Evolutionary conservation across 2,113 vertebrate genomes (phyloP).

Genomic region (Phainopepla nitens): DNA sequence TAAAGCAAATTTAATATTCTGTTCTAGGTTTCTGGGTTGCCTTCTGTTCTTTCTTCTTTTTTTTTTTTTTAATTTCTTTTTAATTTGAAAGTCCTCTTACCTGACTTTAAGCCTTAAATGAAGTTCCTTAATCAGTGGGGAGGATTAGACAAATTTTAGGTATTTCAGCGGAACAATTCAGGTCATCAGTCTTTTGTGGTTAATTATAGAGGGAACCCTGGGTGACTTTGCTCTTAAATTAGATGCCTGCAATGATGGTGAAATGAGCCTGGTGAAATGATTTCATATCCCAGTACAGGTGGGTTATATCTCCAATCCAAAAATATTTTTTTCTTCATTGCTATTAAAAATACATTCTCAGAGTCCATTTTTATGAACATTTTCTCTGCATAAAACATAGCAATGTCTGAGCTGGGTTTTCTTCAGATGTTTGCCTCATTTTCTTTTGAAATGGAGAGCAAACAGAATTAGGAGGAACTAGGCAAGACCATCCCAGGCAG

Average conservation of each 20-base stretch:
- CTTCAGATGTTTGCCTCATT: not conserved
- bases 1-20: not conserved
- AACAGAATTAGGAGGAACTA: not conserved
- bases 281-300: not conserved
- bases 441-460: not conserved
- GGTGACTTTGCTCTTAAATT: constrained; percentile 44
- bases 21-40: not conserved
- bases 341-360: constrained; percentile 5
- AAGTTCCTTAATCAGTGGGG: not conserved
- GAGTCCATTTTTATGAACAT: not conserved
- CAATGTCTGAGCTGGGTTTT: not conserved
- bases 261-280: not conserved
- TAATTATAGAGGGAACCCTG: constrained; percentile 28
- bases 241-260: not conserved
- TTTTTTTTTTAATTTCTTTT: not conserved
- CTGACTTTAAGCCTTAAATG: constrained; percentile 6
- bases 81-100: not conserved
- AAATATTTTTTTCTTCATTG: not conserved
- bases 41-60: not conserved
- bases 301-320: not conserved
- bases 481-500: not conserved
- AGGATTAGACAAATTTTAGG: constrained; percentile 1
- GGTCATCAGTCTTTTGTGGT: not conserved
- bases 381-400: not conserved
- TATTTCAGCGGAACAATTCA: constrained; percentile 1